Evolutionary conservation across 2,888 invertebrate genomes (phyloP), one percentile per base, ranked within the genome.

Genomic region (Eupithecia subumbrata): DNA sequence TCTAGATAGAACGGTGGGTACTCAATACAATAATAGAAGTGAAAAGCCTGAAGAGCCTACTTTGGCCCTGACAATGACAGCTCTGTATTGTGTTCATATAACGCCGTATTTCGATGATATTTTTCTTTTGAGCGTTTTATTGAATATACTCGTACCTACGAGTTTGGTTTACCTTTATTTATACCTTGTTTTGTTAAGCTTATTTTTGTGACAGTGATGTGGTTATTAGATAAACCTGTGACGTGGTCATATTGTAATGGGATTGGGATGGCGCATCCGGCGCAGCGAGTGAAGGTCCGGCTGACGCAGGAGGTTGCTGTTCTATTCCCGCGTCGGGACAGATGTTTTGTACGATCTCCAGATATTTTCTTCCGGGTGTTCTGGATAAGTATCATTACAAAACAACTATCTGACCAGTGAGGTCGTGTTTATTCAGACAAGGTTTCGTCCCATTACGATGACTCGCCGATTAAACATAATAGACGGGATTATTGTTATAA

Each of bases 1-100:
- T 63, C 30, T 34, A 64, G 71, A 79, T 74, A 74, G 30, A 73
- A 30, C 14, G 34, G 71, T 74, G 25, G 69, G 69, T 74, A 73
- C 74, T 74, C 73, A 76, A 79, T 79, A 77, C 73, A 77, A 76
- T 77, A 76, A 79, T 75, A 72, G 67, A 71, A 75, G 72, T 69
- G 64, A 48, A 74, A 60, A 71, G 72, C 79, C 67, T 74, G 76
- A 43, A 72, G 74, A 72, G 69, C 77, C 69, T 71, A 69, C 72
- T 60, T 76, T 14, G 22, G 22, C n/a, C 37, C 77, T 79, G 79
- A 73, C 77, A 74, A 69, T 72, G 76, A 76, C 77, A 79, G 71
- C 71, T 43, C 30, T 45, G 56, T 76, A 76, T 76, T 77, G 70
- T 75, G 67, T 66, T 56, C 71, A 45, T 63, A 76, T 73, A 68